Base-by-base conservation (phyloP, 2,888 invertebrate genomes). In the Ormia ochracea region DNA sequence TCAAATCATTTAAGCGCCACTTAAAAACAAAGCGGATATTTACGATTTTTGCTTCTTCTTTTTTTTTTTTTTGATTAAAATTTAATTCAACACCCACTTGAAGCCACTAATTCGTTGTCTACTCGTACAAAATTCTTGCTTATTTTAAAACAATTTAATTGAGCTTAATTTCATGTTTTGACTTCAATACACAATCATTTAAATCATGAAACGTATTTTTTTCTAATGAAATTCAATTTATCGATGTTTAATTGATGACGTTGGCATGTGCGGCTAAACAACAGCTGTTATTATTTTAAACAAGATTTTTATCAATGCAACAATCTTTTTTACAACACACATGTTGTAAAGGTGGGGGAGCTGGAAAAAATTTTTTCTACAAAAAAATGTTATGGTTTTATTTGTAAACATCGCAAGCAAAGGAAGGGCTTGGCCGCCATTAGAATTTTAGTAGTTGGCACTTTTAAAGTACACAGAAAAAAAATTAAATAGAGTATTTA, bases 61-160 rank as follows among this genome's bases (percentile, higher is more conserved):
- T 56, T 56, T 56, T 26, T 45, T 68, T 69, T n/a, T n/a, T n/a
- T n/a, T n/a, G n/a, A n/a, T n/a, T n/a, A n/a, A 19, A 69, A 66
- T 9, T 12, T 50, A 70, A 70, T 77, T 65, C 58, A 65, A 70
- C 77, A 70, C 77, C 70, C 70, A 77, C 77, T 70, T 59, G 41
- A 70, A 50, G 5, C 14, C n/a, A 59, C 38, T 38, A 70, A 58
- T 50, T 70, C 50, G 14, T 38, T 59, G 28, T 50, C 48, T 14
- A 36, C 50, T 23, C n/a, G n/a, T n/a, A 38, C 19, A 56, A 28
- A 10, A 38, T 26, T 41, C 28, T 14, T 56, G 23, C 41, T 59
- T 17, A 17, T 23, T 28, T n/a, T 12, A 52, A 50, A 17, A 65
- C 14, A 50, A 59, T 70, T 59, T 28, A 70, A 38, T 59, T 70